Percentiles rank a stretch among this genome's conserved stretches.
phyloP scores from a whole-genome alignment of 2,888 invertebrate species.

The Acronicta alni region DNA sequence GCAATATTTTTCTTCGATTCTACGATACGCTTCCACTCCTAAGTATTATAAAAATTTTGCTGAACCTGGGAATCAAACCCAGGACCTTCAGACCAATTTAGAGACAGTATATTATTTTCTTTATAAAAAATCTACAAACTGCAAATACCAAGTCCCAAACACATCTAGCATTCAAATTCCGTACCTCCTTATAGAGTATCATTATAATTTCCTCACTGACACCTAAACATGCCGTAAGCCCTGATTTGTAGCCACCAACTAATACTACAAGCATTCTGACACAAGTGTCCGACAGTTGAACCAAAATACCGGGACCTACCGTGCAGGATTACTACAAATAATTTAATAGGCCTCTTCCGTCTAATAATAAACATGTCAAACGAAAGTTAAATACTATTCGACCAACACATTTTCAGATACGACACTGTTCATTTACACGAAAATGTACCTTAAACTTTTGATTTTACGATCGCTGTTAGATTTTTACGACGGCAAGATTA shows the following conservation, averaged over 20 bases:
- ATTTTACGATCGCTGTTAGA: slow-evolving; percentile 39
- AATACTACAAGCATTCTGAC: slow-evolving; percentile 61
- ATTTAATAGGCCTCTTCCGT: slow-evolving; percentile 86
- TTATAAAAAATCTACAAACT: not conserved
- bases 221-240: slow-evolving; percentile 74
- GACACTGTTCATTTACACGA: slow-evolving; percentile 33
- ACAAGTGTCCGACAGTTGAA: slow-evolving; percentile 74
- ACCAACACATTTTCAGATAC: slow-evolving; percentile 60
- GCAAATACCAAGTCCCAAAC: slow-evolving; percentile 13
- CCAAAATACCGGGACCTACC: slow-evolving; percentile 81
- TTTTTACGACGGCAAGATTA: slow-evolving; percentile 30
- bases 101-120: not conserved
- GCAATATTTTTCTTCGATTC: too few relatives aligned
- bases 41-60: too few relatives aligned
- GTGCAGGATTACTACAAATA: slow-evolving; percentile 83
- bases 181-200: slow-evolving; percentile 47
- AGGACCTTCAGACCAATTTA: too few relatives aligned
- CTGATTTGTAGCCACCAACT: slow-evolving; percentile 77
- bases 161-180: slow-evolving; percentile 33
- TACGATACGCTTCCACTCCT: too few relatives aligned
- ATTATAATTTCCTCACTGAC: slow-evolving; percentile 66
- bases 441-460: slow-evolving; percentile 54
- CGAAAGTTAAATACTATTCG: slow-evolving; percentile 79
- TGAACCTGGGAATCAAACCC: too few relatives aligned
- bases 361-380: slow-evolving; percentile 88